A percentile compares a stretch with the other conserved stretches of the same genome.
Evolutionary conservation across 2,113 vertebrate genomes (phyloP).

Genomic region (Rhodinocichla rosea): DNA sequence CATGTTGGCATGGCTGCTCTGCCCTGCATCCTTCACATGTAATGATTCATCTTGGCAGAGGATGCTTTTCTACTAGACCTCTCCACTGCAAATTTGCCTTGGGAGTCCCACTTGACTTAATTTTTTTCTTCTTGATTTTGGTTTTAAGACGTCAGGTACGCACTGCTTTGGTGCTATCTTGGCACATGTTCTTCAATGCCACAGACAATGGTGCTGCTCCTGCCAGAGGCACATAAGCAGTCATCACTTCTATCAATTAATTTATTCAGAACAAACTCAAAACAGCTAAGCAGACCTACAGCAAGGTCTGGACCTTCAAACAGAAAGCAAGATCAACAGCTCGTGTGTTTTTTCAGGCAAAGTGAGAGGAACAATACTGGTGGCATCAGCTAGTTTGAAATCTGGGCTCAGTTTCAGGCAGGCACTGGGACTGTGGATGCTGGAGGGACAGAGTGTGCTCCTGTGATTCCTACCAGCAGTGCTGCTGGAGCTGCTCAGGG

Average conservation of each 20-base stretch:
- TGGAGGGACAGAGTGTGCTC: background rate
- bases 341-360: background rate
- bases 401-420: background rate
- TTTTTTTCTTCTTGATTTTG: background rate
- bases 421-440: background rate
- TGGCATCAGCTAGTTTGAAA: background rate
- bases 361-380: background rate
- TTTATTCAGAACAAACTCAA: background rate
- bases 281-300: background rate
- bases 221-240: background rate
- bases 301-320: background rate
- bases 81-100: background rate
- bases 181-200: background rate
- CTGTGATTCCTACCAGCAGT: background rate
- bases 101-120: background rate
- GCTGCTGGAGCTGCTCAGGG: background rate
- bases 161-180: background rate
- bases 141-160: background rate
- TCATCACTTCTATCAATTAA: background rate
- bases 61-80: background rate
- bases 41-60: background rate
- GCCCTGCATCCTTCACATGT: background rate
- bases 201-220: background rate
- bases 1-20: background rate
- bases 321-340: background rate